Evolutionary conservation across 2,797 vertebrate species (phyloP), one percentile per base, ranked within the genome.

Genomic region (Cynodonichthys magdalenae): DNA sequence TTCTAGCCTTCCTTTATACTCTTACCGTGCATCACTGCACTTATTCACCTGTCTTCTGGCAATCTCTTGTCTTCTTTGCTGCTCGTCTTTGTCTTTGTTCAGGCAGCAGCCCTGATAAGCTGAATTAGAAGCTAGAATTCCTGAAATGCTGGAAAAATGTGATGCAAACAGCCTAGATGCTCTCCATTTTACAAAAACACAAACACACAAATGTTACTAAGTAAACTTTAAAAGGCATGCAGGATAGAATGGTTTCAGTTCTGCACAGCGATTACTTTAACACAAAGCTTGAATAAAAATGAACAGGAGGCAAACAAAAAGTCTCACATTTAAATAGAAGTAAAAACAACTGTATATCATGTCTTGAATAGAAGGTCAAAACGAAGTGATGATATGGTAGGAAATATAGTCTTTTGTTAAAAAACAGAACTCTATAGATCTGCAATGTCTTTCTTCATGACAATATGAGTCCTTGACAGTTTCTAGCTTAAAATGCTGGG

Each of bases 181-280:
- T 48, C 53, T 44, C 41, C 34, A 29, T 17, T 12, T 62, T 41
- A 63, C 54, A 61, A 52, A 59, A 61, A 58, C 34, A 69, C n/a
- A 55, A 41, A 55, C 20, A 46, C 18, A 36, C 3, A n/a, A 53
- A 71, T 51, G 68, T 75, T 79, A 69, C 79, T 81, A 75, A 66
- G 60, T 46, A 42, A 31, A 50, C 61, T 69, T 53, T 71, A n/a
- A 79, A 80, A 63, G 74, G 9, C 34, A 11, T 75, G 67, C 55
- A 69, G 55, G 29, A 70, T 19, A 53, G 59, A 59, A 46, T 39
- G 7, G n/a, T 29, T 19, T 18, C 51, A 34, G 52, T 59, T 70
- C 48, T 53, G 42, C 58, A 58, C 15, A 55, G 47, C 55, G 65
- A 34, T 55, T 58, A 51, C 5, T 66, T 60, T 63, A 42, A 66